phyloP scores from a whole-genome alignment of 2,888 invertebrate genomes.

The Sinohyriopsis cumingii region DNA sequence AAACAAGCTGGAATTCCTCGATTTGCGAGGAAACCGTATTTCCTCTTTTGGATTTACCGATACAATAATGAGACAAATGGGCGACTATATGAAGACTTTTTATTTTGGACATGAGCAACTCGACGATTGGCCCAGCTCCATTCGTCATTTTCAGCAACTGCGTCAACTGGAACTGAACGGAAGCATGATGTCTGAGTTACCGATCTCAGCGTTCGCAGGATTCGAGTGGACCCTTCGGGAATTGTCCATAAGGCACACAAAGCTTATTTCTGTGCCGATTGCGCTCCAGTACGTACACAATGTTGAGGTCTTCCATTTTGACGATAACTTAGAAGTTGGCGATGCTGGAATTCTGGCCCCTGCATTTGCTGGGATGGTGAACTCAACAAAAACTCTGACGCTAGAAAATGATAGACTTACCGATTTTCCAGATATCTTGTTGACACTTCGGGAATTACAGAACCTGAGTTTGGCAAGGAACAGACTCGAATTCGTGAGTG shows the following conservation, averaged over 20 bases:
- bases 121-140: constrained; percentile 27
- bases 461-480: constrained; percentile 37
- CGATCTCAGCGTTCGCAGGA: constrained; percentile 32
- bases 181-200: constrained; percentile 23
- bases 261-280: constrained; percentile 28
- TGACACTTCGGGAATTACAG: constrained; percentile 23
- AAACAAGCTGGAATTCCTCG: constrained; percentile 12
- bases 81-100: constrained; percentile 35
- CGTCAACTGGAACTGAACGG: constrained; percentile 29
- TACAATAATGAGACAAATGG: constrained; percentile 27
- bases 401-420: constrained; percentile 40
- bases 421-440: constrained; percentile 33
- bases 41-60: constrained; percentile 13
- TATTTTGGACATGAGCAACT: constrained; percentile 30
- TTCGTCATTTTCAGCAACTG: constrained; percentile 36
- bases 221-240: constrained; percentile 37
- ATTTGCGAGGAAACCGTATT: constrained; percentile 32
- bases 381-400: constrained; percentile 16
- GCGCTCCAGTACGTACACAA: constrained; percentile 31
- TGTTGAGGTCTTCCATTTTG: constrained; percentile 33
- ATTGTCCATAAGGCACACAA: constrained; percentile 34
- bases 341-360: constrained; percentile 41
- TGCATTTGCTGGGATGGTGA: constrained; percentile 33
- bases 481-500: constrained; percentile 38
- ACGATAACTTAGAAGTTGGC: constrained; percentile 34